Evolutionary conservation across 2,888 invertebrate species (phyloP).

Genomic region (Embidobia sp.): DNA sequence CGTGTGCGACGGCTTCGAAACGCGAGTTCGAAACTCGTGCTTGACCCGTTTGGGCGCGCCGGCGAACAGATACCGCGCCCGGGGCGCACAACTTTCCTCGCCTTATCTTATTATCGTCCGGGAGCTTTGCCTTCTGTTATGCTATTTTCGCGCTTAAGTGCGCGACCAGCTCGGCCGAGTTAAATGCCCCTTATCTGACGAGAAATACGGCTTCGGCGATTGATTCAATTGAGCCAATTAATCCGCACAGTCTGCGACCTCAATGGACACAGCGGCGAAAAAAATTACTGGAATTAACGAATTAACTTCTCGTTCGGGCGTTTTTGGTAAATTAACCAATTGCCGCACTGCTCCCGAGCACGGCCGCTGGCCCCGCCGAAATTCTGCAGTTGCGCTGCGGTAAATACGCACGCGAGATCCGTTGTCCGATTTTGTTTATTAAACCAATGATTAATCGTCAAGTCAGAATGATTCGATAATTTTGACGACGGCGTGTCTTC

Average conservation of each 20-base stretch:
- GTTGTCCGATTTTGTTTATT: too few relatives aligned
- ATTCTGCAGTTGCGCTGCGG: background rate
- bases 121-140: slow-evolving; percentile 38
- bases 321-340: slow-evolving; percentile 51
- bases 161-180: too few relatives aligned
- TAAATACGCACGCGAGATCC: too few relatives aligned
- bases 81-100: slow-evolving; percentile 63
- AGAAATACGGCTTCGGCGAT: slow-evolving; percentile 56
- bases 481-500: too few relatives aligned
- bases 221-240: slow-evolving; percentile 64
- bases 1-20: slow-evolving; percentile 3
- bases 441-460: too few relatives aligned
- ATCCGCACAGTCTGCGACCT: slow-evolving; percentile 41
- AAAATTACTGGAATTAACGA: slow-evolving; percentile 48
- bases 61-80: slow-evolving; percentile 43
- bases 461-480: too few relatives aligned
- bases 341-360: too few relatives aligned
- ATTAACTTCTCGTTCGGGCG: slow-evolving; percentile 35
- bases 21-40: slow-evolving; percentile 66
- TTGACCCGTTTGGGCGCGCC: slow-evolving; percentile 6
- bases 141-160: slow-evolving; percentile 46
- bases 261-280: slow-evolving; percentile 33
- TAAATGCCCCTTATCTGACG: slow-evolving; percentile 49
- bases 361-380: too few relatives aligned
- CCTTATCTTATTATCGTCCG: slow-evolving; percentile 70